Evolutionary conservation across 2,113 vertebrate genomes (phyloP).

Genomic region (Elephas maximus): DNA sequence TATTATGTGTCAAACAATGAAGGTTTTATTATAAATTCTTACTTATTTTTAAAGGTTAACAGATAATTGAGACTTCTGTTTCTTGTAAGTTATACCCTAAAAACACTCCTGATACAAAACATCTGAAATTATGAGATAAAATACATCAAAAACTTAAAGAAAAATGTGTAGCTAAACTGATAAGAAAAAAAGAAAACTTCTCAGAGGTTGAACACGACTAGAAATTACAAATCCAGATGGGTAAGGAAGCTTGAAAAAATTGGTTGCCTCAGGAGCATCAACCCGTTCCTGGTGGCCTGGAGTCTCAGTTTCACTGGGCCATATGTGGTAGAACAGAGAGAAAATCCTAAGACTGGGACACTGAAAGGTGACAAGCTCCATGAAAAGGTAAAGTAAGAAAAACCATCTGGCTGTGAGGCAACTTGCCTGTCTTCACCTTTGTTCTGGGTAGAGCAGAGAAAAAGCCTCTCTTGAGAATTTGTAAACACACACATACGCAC

Average conservation of each 20-base stretch:
- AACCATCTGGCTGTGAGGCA: not conserved
- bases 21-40: not conserved
- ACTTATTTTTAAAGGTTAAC: constrained; percentile 2
- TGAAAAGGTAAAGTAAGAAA: not conserved
- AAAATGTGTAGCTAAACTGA: not conserved
- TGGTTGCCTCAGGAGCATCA: not conserved
- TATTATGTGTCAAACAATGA: not conserved
- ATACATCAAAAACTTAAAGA: not conserved
- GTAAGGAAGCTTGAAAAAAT: not conserved
- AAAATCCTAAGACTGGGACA: not conserved
- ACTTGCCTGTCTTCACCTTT: not conserved
- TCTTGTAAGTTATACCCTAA: not conserved
- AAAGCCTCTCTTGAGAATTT: not conserved
- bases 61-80: not conserved
- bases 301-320: not conserved
- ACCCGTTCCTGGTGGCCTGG: not conserved
- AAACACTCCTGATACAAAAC: not conserved
- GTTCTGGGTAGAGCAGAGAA: not conserved
- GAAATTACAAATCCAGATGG: not conserved
- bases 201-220: not conserved
- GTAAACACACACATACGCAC: not conserved
- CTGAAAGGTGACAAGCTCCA: not conserved
- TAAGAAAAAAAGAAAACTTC: not conserved
- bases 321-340: not conserved
- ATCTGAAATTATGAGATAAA: constrained; percentile 15